Percentiles rank a stretch among this genome's conserved stretches.
Evolutionary conservation across 1,140 invertebrate genomes (phyloP).

Genomic region (Delia radicum): DNA sequence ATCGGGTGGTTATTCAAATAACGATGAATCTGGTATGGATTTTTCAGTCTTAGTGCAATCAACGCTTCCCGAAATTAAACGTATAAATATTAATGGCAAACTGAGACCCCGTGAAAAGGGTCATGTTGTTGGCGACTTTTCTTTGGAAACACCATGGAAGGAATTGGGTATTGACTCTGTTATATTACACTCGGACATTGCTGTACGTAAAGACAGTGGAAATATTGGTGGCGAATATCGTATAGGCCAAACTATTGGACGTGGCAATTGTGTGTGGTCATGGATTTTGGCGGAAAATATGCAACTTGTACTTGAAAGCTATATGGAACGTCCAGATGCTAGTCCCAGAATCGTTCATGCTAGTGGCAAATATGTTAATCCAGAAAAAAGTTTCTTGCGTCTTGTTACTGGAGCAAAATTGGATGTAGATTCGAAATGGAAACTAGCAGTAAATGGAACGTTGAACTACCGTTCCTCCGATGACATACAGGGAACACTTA

Average conservation of each 20-base stretch:
- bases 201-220: conserved; percentile 29
- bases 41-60: conserved; percentile 47
- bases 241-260: conserved; percentile 40
- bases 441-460: conserved; percentile 56
- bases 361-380: conserved; percentile 59
- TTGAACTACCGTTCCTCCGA: conserved; percentile 37
- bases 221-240: conserved; percentile 40
- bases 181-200: conserved; percentile 39
- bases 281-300: conserved; percentile 57
- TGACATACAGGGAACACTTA: conserved; percentile 37
- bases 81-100: conserved; percentile 44
- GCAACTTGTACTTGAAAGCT: conserved; percentile 51
- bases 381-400: conserved; percentile 56
- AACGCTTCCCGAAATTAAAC: conserved; percentile 41
- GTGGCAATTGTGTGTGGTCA: conserved; percentile 44
- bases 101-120: conserved; percentile 31
- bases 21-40: conserved; percentile 35
- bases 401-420: conserved; percentile 60
- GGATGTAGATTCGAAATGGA: conserved; percentile 58
- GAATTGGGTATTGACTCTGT: conserved; percentile 45
- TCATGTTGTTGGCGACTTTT: conserved; percentile 36
- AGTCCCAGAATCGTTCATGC: conserved; percentile 38
- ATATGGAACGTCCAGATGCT: conserved; percentile 44
- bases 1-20: conserved; percentile 43
- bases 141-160: conserved; percentile 48